Base-by-base conservation (phyloP, 2,797 vertebrate genomes). In the Microhierax caerulescens region DNA sequence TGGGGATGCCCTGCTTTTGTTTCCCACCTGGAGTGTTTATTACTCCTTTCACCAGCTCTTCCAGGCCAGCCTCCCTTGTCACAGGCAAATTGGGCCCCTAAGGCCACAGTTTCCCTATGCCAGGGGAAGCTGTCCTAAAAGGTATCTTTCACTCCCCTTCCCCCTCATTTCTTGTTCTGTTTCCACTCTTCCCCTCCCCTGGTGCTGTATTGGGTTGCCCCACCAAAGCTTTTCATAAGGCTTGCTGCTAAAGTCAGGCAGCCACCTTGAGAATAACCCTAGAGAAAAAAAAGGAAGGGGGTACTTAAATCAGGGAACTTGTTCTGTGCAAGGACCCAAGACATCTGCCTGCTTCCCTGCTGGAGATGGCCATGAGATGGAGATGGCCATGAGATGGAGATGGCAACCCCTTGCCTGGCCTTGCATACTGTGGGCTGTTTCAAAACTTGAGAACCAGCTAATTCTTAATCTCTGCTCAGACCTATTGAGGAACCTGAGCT, bases 1-100 rank as follows among this genome's bases (percentile, higher is more conserved):
- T 77, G 73, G 70, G 73, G 70, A 57, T 92, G 11, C 34, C 8
- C 7, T 95, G 2, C 32, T 25, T 85, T 85, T 75, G 21, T 92
- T 93, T 91, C 68, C 85, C 75, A 93, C 77, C 92, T 83, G 60
- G 34, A 60, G 60, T n/a, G 32, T 27, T 96, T 60, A 75, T 86
- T 83, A 15, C 2, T 70, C 10, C 34, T 92, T 85, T 91, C 37
- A 47, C 32, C 67, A 69, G 21, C 48, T 79, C 65, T 77, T 79
- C 59, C 10, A 57, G 0, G 2, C 13, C 10, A 59, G 36, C 17
- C 16, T 94, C 73, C 47, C 75, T 86, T 67, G 36, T 39, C 24
- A 3, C 8, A 39, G 47, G 56, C 39, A 77, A 89, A 91, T 87
- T 20, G 91, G 72, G 9, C 51, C 81, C 75, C 77, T 91, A 85